Evolutionary conservation across 2,797 vertebrate genomes (phyloP), one percentile per base, ranked within the genome.

Genomic region (Paramormyrops hopkinsi): DNA sequence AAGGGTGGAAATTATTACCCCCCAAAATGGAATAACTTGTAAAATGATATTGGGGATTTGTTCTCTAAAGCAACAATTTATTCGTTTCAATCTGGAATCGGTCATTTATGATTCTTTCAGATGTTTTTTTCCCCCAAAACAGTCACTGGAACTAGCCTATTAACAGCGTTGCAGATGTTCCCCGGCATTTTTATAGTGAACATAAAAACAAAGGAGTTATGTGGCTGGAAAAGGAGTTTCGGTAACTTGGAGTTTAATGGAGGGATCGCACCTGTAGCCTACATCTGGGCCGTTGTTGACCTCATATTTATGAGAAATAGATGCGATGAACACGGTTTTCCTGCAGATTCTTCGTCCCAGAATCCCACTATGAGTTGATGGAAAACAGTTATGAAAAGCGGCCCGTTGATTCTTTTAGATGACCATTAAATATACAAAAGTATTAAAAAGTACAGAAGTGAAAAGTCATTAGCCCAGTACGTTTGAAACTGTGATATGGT

Each of bases 201-300:
- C 76, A 82, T 82, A 82, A 82, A 82, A 82, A 82, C 41, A 73
- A 73, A 73, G 33, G 65, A 46, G 76, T 82, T 82, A 44, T 79
- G 17, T 82, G 37, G 41, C 41, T 19, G 41, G 73, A 79, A 41
- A 41, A 44, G 73, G 17, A 19, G 41, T 82, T 82, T 46, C 41
- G 41, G 76, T 44, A 46, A 82, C 37, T 46, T 82, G 37, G 37
- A 46, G 41, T 82, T 82, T 82, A 82, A 82, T 46, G 41, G 76
- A 46, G 19, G 37, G 41, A 46, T 46, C 41, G 41, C 76, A 82
- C 6, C 7, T 41, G 76, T 46, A 73, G 65, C 65, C 65, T 73
- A 46, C 76, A 22, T 82, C 76, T 82, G 76, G 76, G 76, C 19
- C 19, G 76, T 82, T 82, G 76, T n/a, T 82, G 76, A 82, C 76